phyloP scores from a whole-genome alignment of 2,113 vertebrate genomes.

The Sebastes fasciatus region DNA sequence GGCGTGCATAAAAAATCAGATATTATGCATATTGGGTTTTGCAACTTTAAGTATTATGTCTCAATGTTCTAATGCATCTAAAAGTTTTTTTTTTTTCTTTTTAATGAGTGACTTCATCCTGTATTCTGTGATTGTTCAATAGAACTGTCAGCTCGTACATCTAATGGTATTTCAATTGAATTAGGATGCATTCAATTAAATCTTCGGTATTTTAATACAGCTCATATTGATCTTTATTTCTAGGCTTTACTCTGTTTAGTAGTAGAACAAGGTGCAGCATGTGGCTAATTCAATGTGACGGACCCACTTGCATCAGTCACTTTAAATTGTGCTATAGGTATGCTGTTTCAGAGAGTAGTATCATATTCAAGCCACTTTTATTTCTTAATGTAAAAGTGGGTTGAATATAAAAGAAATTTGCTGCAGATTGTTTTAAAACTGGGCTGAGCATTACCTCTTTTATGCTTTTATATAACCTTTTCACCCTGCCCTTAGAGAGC shows the following conservation, averaged over 20 bases:
- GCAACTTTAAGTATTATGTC: constrained; percentile 10
- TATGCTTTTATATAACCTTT: constrained; percentile 1
- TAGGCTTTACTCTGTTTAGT: constrained; percentile 25
- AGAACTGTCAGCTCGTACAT: constrained; percentile 73
- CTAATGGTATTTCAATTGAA: constrained; percentile 82
- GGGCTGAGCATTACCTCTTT: constrained; percentile 2
- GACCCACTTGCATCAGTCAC: constrained; percentile 11
- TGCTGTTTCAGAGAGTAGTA: constrained; percentile 8
- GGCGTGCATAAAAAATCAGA: constrained; percentile 3
- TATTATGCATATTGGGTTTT: constrained; percentile 40
- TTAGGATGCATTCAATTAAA: constrained; percentile 82
- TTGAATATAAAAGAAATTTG: constrained; percentile 8
- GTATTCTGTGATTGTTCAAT: constrained; percentile 61
- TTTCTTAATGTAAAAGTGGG: constrained; percentile 15
- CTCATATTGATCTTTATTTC: constrained; percentile 66
- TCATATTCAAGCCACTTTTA: constrained; percentile 21
- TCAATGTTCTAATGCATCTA: constrained; percentile 34
- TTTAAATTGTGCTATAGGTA: constrained; percentile 5
- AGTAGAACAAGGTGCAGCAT: constrained; percentile 30
- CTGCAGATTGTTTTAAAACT: constrained; percentile 16
- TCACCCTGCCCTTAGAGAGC: constrained; percentile 13
- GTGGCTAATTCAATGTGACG: constrained; percentile 39
- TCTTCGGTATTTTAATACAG: constrained; percentile 67
- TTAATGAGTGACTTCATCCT: constrained; percentile 58
- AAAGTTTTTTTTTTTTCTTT: constrained; percentile 33